Evolutionary conservation across 2,888 invertebrate species (phyloP).

Genomic region (Lampropteryx suffumata): DNA sequence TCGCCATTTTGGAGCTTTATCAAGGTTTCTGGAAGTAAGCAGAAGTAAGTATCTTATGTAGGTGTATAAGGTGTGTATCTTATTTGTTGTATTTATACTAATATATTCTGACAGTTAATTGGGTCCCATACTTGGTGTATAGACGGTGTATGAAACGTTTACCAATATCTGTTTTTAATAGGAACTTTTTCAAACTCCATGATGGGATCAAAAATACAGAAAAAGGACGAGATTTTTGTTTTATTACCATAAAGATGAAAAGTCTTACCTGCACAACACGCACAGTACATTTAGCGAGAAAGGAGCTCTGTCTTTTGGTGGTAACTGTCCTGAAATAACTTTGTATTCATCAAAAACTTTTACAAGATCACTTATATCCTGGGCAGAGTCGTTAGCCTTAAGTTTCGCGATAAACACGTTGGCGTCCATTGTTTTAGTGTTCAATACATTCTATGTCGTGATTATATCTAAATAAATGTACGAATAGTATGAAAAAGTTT

Average conservation of each 20-base stretch:
- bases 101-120: too few species aligned
- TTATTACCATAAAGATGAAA: too few species aligned
- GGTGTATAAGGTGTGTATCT: too few species aligned
- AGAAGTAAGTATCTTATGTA: too few species aligned
- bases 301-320: conserved; percentile 50
- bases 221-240: too few species aligned
- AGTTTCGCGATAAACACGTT: conserved; percentile 60
- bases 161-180: too few species aligned
- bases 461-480: not conserved
- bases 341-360: conserved; percentile 51
- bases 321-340: conserved; percentile 46
- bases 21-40: conserved; percentile 72
- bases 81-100: too few species aligned
- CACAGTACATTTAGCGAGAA: conserved; percentile 69
- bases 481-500: not conserved
- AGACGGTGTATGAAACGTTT: too few species aligned
- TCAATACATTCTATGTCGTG: not conserved
- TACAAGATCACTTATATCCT: conserved; percentile 50
- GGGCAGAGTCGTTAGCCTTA: conserved; percentile 56
- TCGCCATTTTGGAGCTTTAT: conserved; percentile 63
- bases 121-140: too few species aligned
- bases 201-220: too few species aligned
- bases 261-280: conserved; percentile 66
- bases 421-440: conserved; percentile 49
- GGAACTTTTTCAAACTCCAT: too few species aligned